These are phyloP conservation scores for Desmophyllum pertusum DNA, from an alignment of 92 coral and sea anemone species.

Conservation along the genomic window DNA sequence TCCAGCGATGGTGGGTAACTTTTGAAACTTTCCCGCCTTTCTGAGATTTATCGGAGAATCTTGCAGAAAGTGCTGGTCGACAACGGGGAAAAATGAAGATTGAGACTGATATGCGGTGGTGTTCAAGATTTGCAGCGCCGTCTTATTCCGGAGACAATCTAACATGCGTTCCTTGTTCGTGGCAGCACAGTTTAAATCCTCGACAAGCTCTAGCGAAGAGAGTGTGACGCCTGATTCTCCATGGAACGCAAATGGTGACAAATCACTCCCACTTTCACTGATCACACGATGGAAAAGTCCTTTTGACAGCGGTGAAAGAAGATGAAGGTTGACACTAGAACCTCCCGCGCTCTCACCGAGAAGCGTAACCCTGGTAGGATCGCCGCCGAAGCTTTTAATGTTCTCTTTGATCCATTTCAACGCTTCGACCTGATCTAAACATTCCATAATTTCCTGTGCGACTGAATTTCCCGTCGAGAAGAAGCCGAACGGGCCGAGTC, in stretches of 20 bases:
- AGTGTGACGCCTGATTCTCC: slow-evolving; percentile 37
- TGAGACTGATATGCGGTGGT: too few relatives aligned
- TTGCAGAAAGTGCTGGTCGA: slow-evolving; percentile 58
- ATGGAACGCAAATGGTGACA: slow-evolving; percentile 63
- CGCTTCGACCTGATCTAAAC: slow-evolving; percentile 78
- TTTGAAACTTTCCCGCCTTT: slow-evolving; percentile 65
- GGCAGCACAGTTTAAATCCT: slow-evolving; percentile 36
- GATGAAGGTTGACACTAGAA: slow-evolving; percentile 66
- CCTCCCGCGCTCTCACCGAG: slow-evolving; percentile 81
- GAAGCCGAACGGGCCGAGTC: slow-evolving; percentile 74
- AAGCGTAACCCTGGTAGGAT: slow-evolving; percentile 62
- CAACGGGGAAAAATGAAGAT: slow-evolving; percentile 32
- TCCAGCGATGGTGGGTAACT: slow-evolving; percentile 69
- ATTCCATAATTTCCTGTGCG: slow-evolving; percentile 77
- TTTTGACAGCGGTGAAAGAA: slow-evolving; percentile 59
- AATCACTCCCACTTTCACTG: slow-evolving; percentile 73
- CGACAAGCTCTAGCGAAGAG: slow-evolving; percentile 37
- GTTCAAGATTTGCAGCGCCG: slow-evolving; percentile 17
- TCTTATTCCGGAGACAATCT: slow-evolving; percentile 45
- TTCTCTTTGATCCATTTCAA: slow-evolving; percentile 67
- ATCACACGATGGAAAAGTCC: slow-evolving; percentile 69
- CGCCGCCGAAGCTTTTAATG: slow-evolving; percentile 62
- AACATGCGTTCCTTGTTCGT: slow-evolving; percentile 31
- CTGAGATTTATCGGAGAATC: slow-evolving; percentile 69
- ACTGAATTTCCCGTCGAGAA: slow-evolving; percentile 62